Base-by-base conservation (phyloP, 2,113 vertebrate genomes). In the Brienomyrus brachyistius region DNA sequence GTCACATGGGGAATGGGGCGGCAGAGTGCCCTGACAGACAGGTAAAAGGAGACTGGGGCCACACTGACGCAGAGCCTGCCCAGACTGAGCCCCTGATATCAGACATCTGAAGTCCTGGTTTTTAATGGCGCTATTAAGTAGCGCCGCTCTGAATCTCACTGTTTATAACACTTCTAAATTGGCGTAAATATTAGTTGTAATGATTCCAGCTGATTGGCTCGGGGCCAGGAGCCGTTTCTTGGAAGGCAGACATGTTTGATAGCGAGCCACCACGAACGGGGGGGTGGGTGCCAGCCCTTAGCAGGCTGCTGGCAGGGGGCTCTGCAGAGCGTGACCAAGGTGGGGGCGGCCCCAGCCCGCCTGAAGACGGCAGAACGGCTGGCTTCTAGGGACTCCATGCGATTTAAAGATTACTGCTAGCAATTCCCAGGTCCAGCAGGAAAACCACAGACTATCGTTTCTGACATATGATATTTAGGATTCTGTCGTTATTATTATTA, bases 101-200 rank as follows among this genome's bases (percentile, higher is more conserved):
- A 91, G 50, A 47, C 51, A 82, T 87, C 86, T 89, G 90, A 59
- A 84, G 51, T 74, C 70, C 85, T 13, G 62, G 3, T 43, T 91
- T 91, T 89, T 91, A 90, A 66, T 89, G 87, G 89, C 45, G 19
- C 85, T 88, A 87, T 91, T 92, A 83, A 91, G 88, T 90, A 59
- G 82, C 43, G 45, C 91, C 92, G 40, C 7, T 83, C 86, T 88
- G 88, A 66, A 94, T 96, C 92, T 91, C 96, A 92, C 93, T 96
- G 95, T 96, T 97, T 96, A 95, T 95, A 95, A 94, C 94, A 94
- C 94, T 96, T 95, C 94, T 95, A 94, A 91, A 95, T 94, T 95
- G 95, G 93, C 95, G 96, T 97, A 96, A 97, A 96, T 97, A 96
- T 97, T 95, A 95, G 92, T 95, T 94, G 92, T 95, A 95, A 97